Conservation (phyloP, 2,888 invertebrate genomes). For the Deilephila elpenor region DNA sequence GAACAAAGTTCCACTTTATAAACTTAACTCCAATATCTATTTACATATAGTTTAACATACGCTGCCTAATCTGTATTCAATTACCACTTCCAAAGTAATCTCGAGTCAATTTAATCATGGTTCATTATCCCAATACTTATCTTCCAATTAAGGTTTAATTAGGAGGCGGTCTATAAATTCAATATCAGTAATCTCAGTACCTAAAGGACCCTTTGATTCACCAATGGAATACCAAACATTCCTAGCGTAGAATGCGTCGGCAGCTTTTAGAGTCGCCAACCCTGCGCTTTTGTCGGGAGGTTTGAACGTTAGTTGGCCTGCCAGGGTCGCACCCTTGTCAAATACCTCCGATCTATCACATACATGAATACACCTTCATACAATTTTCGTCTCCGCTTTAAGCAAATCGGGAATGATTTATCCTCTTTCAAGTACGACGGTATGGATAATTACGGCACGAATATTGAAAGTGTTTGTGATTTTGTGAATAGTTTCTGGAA, state of each 20-base stretch:
- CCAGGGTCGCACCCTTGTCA: slow-evolving; percentile 57
- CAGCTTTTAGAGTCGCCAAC: slow-evolving; percentile 39
- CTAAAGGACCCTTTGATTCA: not conserved
- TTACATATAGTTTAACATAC: not conserved
- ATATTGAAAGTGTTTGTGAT: no score
- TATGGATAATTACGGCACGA: no score
- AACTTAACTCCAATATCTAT: not conserved
- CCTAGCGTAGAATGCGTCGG: slow-evolving; percentile 32
- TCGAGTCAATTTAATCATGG: not conserved
- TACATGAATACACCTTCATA: slow-evolving; percentile 32
- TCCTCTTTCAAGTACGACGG: not conserved
- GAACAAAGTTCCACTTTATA: no score
- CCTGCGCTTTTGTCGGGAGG: slow-evolving; percentile 28
- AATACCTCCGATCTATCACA: slow-evolving; percentile 53
- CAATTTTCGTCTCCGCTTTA: slow-evolving; percentile 5
- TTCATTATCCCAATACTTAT: not conserved
- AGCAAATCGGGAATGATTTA: slow-evolving; percentile 6
- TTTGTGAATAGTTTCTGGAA: no score
- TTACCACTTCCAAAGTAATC: not conserved
- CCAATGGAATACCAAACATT: slow-evolving; percentile 32
- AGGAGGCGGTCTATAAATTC: not conserved
- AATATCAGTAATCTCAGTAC: not conserved
- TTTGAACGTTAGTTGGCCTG: slow-evolving; percentile 45
- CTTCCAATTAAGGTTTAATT: not conserved
- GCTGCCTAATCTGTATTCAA: not conserved